Evolutionary conservation across 2,113 vertebrate species (phyloP).

Genomic region (Tupaia tana): DNA sequence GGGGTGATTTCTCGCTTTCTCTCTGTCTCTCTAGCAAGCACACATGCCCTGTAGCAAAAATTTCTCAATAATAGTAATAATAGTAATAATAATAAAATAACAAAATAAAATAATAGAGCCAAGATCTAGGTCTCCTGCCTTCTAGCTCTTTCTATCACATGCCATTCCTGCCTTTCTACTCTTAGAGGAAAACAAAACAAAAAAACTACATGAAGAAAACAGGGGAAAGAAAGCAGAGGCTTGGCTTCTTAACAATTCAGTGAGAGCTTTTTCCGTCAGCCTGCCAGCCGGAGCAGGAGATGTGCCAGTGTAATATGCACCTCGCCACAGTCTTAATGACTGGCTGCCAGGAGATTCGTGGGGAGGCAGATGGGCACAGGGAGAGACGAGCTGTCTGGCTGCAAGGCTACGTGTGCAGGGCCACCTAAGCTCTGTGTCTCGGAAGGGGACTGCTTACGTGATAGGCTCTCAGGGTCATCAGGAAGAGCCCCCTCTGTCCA

Average conservation of each 20-base stretch:
- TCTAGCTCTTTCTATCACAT: conserved; percentile 1
- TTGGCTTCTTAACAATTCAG: conserved; percentile 50
- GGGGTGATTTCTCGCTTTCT: too few relatives aligned
- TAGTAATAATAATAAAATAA: too few relatives aligned
- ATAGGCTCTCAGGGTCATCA: conserved; percentile 10
- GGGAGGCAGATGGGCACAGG: background rate
- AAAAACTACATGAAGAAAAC: conserved; percentile 2
- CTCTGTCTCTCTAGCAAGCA: too few relatives aligned
- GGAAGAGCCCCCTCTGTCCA: background rate
- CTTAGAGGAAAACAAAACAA: background rate
- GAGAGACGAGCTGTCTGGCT: background rate
- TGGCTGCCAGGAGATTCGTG: conserved; percentile 35
- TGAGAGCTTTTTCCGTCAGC: background rate
- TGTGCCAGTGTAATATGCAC: conserved; percentile 53
- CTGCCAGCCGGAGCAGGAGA: conserved; percentile 52
- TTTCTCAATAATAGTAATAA: too few relatives aligned
- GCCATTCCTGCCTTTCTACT: background rate
- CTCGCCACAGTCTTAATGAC: conserved; percentile 54
- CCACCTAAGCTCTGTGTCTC: background rate
- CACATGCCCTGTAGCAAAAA: too few relatives aligned
- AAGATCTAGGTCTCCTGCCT: conserved; percentile 27
- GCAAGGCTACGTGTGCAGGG: conserved; percentile 27
- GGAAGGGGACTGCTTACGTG: background rate
- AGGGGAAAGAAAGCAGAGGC: conserved; percentile 28
- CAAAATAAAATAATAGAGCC: too few relatives aligned